Conservation (phyloP, 2,888 invertebrate species). For the Caenorhabditis sulstoni region DNA sequence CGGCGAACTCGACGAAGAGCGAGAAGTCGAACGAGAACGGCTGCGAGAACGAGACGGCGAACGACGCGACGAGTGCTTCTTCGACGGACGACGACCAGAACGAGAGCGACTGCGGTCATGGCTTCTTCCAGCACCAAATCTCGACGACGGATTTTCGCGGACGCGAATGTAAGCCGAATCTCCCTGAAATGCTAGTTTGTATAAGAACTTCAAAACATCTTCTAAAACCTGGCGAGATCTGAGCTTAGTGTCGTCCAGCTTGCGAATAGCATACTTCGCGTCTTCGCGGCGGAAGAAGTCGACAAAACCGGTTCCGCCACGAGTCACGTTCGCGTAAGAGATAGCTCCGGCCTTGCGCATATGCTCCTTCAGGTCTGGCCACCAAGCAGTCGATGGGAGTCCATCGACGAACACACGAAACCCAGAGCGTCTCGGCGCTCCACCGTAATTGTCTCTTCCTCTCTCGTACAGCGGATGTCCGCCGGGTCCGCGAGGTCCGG, state of each 20-base stretch:
- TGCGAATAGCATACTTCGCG: constrained; percentile 99
- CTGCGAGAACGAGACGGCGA: constrained; percentile 60
- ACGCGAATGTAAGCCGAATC: constrained; percentile 97
- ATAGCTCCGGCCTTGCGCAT: constrained; percentile 98
- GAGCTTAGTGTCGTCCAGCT: constrained; percentile 97
- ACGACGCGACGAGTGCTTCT: constrained; percentile 69
- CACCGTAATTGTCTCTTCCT: constrained; percentile 82
- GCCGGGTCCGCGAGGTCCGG: constrained; percentile 79
- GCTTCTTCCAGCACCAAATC: constrained; percentile 66
- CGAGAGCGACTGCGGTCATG: constrained; percentile 86
- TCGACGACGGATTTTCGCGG: constrained; percentile 90
- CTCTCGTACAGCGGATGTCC: constrained; percentile 79
- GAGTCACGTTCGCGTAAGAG: constrained; percentile 98
- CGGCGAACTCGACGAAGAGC: constrained; percentile 64
- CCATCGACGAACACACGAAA: constrained; percentile 92
- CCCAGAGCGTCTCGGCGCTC: constrained; percentile 86
- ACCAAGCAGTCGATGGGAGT: constrained; percentile 90
- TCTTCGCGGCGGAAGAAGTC: constrained; percentile 97
- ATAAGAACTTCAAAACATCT: neutral
- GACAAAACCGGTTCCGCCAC: constrained; percentile 98
- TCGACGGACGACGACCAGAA: constrained; percentile 67
- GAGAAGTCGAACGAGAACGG: constrained; percentile 56
- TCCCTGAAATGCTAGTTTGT: constrained; percentile 85
- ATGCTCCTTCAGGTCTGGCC: constrained; percentile 98
- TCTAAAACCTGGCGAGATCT: constrained; percentile 93